Evolutionary conservation across 2,797 vertebrate species (phyloP).

Genomic region (Cynopterus sphinx): DNA sequence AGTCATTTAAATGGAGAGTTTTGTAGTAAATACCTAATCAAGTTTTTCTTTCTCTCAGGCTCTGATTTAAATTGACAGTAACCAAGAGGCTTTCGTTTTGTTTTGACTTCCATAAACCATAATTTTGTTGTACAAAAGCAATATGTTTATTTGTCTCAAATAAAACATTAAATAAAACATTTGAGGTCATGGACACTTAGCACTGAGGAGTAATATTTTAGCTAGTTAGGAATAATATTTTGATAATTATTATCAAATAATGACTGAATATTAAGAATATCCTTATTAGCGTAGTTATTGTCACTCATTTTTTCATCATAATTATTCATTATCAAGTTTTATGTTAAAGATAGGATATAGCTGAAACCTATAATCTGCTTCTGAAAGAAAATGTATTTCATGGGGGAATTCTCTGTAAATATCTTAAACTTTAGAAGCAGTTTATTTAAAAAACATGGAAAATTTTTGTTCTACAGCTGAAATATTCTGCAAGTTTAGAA

Average conservation of each 20-base stretch:
- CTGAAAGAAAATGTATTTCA: slow-evolving; percentile 48
- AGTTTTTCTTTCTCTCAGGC: slow-evolving; percentile 17
- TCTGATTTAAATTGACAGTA: slow-evolving; percentile 23
- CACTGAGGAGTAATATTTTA: slow-evolving; percentile 33
- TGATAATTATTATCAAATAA: slow-evolving; percentile 31
- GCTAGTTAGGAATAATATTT: slow-evolving; percentile 15
- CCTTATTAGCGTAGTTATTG: slow-evolving; percentile 14
- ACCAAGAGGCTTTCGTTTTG: slow-evolving; percentile 20
- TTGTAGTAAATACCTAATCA: slow-evolving; percentile 39
- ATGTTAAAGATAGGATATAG: not conserved
- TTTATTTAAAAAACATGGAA: not conserved
- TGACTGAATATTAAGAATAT: slow-evolving; percentile 46
- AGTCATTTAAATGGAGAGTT: slow-evolving; percentile 48
- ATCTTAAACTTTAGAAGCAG: slow-evolving; percentile 49
- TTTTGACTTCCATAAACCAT: slow-evolving; percentile 54
- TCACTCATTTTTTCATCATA: slow-evolving; percentile 40
- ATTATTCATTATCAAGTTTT: slow-evolving; percentile 29
- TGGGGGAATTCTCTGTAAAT: not conserved
- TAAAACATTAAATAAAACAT: not conserved
- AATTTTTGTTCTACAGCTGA: slow-evolving; percentile 8
- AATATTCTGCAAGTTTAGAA: slow-evolving; percentile 11
- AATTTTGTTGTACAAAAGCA: slow-evolving; percentile 52
- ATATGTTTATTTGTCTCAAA: slow-evolving; percentile 29
- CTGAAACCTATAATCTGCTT: not conserved
- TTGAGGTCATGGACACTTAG: not conserved